Evolutionary conservation across 2,113 vertebrate genomes (phyloP).

Genomic region (Indicator maculatus): DNA sequence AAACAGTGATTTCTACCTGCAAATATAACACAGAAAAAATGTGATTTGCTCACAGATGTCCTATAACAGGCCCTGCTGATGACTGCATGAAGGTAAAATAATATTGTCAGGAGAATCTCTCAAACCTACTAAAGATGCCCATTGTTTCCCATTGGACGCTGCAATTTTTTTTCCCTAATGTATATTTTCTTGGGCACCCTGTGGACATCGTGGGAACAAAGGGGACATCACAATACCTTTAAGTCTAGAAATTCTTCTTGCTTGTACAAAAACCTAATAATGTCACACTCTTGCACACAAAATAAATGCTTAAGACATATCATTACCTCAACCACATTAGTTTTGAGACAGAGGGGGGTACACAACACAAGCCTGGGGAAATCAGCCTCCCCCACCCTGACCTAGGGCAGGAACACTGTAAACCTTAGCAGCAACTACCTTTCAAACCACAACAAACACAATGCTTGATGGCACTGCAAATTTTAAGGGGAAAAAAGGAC

Average conservation of each 20-base stretch:
- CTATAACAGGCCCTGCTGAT: neutral
- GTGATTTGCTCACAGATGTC: neutral
- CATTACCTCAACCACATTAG: neutral
- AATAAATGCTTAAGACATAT: neutral
- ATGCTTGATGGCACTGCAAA: accelerated
- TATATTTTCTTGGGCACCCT: neutral
- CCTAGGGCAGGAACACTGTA: neutral
- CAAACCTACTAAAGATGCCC: neutral
- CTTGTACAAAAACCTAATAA: neutral
- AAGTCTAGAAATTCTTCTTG: neutral
- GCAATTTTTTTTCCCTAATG: neutral
- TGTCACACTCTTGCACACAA: neutral
- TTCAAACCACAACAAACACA: neutral
- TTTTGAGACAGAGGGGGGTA: neutral
- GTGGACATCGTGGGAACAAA: too few relatives aligned
- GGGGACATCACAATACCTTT: neutral
- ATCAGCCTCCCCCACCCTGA: neutral
- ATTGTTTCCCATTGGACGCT: accelerated
- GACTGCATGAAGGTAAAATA: neutral
- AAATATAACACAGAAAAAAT: neutral
- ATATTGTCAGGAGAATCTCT: neutral
- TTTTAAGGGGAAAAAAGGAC: neutral
- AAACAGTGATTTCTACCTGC: neutral
- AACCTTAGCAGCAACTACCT: neutral
- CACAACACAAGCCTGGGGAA: neutral